phyloP scores from a whole-genome alignment of 2,888 invertebrate genomes.

The Hermaeophaga mercurialis region DNA sequence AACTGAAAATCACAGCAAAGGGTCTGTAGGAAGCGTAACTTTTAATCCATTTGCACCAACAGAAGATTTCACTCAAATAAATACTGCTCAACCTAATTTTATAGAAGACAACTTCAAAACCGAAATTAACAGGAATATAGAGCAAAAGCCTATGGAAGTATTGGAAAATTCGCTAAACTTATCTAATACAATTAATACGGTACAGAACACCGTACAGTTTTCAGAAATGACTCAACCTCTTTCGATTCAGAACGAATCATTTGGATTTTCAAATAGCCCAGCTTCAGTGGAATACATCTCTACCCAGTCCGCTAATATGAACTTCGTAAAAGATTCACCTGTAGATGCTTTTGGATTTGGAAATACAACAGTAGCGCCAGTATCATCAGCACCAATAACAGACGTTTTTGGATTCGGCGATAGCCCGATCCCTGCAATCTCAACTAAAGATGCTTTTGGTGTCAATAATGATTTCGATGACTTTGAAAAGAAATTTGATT shows the following conservation, averaged over 20 bases:
- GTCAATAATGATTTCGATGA: slow-evolving; percentile 76
- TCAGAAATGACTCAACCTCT: not conserved
- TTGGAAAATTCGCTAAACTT: slow-evolving; percentile 27
- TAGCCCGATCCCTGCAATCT: not conserved
- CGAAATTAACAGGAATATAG: slow-evolving; percentile 28
- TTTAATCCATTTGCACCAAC: slow-evolving; percentile 59
- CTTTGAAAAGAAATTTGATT: slow-evolving; percentile 88
- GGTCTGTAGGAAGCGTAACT: slow-evolving; percentile 55
- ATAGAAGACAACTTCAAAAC: slow-evolving; percentile 37
- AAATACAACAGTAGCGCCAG: not conserved
- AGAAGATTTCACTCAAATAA: slow-evolving; percentile 43
- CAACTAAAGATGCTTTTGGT: slow-evolving; percentile 15
- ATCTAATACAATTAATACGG: not conserved
- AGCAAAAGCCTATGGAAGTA: slow-evolving; percentile 33
- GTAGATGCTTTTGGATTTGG: slow-evolving; percentile 5
- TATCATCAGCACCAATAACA: not conserved
- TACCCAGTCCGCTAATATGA: not conserved
- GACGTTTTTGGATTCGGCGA: slow-evolving; percentile 5
- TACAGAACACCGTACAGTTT: not conserved
- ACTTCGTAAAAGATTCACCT: not conserved
- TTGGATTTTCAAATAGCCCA: slow-evolving; percentile 3
- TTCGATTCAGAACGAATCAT: slow-evolving; percentile 2
- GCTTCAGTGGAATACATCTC: not conserved
- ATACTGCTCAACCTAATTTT: slow-evolving; percentile 39
- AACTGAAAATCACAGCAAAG: slow-evolving; percentile 56